Evolutionary conservation across 2,113 vertebrate species (phyloP), one percentile per base, ranked within the genome.

Genomic region (Meles meles): DNA sequence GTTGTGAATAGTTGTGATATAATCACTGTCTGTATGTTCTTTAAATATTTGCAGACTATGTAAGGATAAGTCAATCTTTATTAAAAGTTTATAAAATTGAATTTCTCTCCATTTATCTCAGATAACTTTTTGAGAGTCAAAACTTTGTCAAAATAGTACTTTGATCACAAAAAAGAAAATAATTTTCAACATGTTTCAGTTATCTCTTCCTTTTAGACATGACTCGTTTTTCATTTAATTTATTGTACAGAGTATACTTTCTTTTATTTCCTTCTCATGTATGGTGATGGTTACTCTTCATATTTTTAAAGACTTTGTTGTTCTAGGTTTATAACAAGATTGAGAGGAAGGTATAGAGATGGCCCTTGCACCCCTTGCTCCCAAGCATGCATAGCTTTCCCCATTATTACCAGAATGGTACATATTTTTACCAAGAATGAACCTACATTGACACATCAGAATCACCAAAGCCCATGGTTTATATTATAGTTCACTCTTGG

Each of bases 11-110:
- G 25, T 76, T 97, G 49, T 80, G 52, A 74, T 74, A 74, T 5
- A 69, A 42, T 93, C 44, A 37, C 86, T 93, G 44, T 59, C 39
- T 37, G 55, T 80, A 90, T 96, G 74, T 79, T 96, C 83, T 92
- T 92, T 47, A 34, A 39, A 72, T 90, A 90, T 93, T 92, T 95
- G 15, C 42, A 95, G 37, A 82, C n/a, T 71, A 37, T 39, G 34
- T 80, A 74, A 93, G 25, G 81, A 97, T 86, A 87, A 90, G 90
- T 49, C 12, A 85, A 0, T 21, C 2, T 65, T 81, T 52, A 94
- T 82, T 14, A 90, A 86, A 80, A 65, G 23, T 77, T 89, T 87
- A n/a, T 44, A 52, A 95, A 90, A 74, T 17, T 15, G 6, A 89
- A 55, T 59, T 69, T 82, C 5, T 89, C 61, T 44, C 25, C 6